Evolutionary conservation across 2,797 vertebrate genomes (phyloP).

Genomic region (Helarctos malayanus): DNA sequence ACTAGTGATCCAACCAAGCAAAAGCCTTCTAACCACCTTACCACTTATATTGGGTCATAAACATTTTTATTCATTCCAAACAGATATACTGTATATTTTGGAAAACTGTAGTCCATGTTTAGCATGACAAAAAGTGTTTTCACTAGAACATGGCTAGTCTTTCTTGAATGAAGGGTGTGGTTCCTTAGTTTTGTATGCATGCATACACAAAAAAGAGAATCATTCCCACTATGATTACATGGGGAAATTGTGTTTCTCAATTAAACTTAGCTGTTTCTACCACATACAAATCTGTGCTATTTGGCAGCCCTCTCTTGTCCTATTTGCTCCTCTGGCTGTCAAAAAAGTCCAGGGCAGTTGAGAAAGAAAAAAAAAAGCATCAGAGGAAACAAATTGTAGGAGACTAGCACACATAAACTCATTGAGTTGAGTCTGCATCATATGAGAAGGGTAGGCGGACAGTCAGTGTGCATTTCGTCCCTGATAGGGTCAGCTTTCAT

Average conservation of each 20-base stretch:
- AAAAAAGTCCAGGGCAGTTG: not conserved
- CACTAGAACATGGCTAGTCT: not conserved
- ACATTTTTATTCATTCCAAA: not conserved
- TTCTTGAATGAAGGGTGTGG: not conserved
- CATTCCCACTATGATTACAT: not conserved
- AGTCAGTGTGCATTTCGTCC: not conserved
- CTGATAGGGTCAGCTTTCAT: not conserved
- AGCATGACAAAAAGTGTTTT: not conserved
- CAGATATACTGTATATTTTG: not conserved
- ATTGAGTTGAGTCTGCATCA: not conserved
- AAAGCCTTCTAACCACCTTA: not conserved
- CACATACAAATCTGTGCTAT: not conserved
- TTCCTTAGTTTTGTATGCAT: not conserved
- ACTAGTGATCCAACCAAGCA: not conserved
- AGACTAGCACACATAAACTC: not conserved
- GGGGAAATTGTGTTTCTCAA: not conserved
- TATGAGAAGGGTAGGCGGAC: rapidly evolving
- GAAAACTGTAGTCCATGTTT: not conserved
- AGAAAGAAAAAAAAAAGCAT: not conserved
- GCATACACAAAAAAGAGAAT: not conserved
- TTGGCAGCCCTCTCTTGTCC: not conserved
- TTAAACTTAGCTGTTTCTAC: conserved; percentile 39
- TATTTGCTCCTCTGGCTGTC: not conserved
- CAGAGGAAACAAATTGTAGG: not conserved
- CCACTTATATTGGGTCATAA: not conserved